Conservation (phyloP, 2,797 vertebrate genomes). For the Microhierax caerulescens region DNA sequence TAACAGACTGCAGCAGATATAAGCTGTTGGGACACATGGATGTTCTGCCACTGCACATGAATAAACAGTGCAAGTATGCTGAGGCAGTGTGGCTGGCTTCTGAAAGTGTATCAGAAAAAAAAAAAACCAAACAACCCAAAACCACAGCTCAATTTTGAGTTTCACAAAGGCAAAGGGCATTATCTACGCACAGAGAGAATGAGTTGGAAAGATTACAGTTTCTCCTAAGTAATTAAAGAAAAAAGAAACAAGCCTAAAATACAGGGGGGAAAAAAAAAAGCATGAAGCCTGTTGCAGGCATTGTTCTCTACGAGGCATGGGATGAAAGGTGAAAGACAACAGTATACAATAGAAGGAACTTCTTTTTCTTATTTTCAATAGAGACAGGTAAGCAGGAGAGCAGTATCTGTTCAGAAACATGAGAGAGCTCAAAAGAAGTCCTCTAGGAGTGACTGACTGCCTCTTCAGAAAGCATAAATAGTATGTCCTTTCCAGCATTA, state of each 20-base stretch:
- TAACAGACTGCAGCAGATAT: background rate
- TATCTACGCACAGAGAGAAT: background rate
- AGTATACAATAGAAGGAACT: background rate
- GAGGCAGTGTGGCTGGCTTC: background rate
- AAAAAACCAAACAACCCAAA: background rate
- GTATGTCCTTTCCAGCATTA: too few relatives aligned
- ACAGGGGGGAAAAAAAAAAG: accelerated
- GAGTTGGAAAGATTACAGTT: background rate
- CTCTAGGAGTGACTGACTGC: background rate
- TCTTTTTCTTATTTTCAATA: background rate
- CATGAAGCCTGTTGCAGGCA: background rate
- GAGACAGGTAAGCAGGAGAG: background rate
- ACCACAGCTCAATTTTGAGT: background rate
- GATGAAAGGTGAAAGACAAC: background rate
- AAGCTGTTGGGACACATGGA: background rate
- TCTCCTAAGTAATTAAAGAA: background rate
- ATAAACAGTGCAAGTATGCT: background rate
- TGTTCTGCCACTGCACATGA: background rate
- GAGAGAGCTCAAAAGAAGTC: background rate
- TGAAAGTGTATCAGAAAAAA: background rate
- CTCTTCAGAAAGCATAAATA: background rate
- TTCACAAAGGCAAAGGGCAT: background rate
- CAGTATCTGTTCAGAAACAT: background rate
- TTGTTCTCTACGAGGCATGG: background rate
- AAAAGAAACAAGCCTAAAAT: background rate